A percentile compares a stretch with the other conserved stretches of the same genome.
These are phyloP conservation scores for Paralichthys olivaceus DNA, from an alignment of 2,113 vertebrate species.

Conservation along the genomic window DNA sequence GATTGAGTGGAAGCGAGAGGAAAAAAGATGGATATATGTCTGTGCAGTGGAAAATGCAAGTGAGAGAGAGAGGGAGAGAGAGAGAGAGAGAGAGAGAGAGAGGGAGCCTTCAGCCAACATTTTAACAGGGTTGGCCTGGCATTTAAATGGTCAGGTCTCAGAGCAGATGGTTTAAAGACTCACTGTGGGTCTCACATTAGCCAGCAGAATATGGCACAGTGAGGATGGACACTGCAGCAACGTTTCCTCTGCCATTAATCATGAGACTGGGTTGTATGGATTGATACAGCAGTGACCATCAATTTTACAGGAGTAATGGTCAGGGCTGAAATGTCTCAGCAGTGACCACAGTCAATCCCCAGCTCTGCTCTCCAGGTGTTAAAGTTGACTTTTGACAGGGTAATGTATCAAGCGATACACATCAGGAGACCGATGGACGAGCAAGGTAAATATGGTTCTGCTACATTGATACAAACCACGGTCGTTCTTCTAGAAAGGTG, in stretches of 20 bases:
- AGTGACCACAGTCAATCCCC: conserved; percentile 3
- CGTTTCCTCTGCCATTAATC: conserved; percentile 11
- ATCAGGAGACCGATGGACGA: not conserved
- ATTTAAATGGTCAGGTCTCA: conserved; percentile 43
- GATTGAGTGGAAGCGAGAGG: not conserved
- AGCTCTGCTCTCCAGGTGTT: not conserved
- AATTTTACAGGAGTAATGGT: conserved; percentile 8
- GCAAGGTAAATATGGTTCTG: not conserved
- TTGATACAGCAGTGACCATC: not conserved
- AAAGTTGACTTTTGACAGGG: not conserved
- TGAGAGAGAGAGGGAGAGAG: not conserved
- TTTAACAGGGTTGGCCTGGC: conserved; percentile 46
- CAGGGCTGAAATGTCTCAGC: not conserved
- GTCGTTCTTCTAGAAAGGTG: too few species aligned
- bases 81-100: not conserved
- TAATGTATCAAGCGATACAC: not conserved
- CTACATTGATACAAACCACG: too few species aligned
- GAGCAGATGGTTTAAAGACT: conserved; percentile 67
- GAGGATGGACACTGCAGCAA: conserved; percentile 29
- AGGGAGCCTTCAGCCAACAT: conserved; percentile 29
- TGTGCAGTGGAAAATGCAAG: not conserved
- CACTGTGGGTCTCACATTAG: conserved; percentile 53
- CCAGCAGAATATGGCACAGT: conserved; percentile 37
- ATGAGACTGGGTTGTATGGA: conserved; percentile 7
- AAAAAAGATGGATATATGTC: not conserved